Base-by-base conservation (phyloP, 23 tunicate genomes). In the Trididemnum miniatum region DNA sequence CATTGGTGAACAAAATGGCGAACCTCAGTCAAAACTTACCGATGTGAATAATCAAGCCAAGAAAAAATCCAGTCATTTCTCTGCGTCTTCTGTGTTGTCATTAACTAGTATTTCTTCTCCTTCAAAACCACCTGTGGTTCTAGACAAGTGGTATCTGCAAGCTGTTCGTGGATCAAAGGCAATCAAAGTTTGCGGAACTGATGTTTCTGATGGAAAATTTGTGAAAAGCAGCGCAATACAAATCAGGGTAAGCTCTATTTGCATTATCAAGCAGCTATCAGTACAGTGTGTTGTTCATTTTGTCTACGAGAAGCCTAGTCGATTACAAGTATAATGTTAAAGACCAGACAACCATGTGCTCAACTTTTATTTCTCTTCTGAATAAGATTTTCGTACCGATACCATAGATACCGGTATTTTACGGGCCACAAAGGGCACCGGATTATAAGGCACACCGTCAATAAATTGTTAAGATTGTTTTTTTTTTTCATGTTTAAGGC, bases 101-200 rank as follows among this genome's bases (percentile, higher is more conserved):
- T 67, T 24, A 67, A 31, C 12, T 38, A 67, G 38, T 37, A 7
- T 37, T 40, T 80, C 84, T 80, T 9, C 76, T 31, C 35, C 62
- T 5, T 1, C 60, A 2, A 80, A 80, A 31, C 31, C 62, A 22
- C 72, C 76, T 24, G 38, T 80, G 0, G 63, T 25, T 35, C 37
- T 80, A 29, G 28, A 36, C 9, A 40, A 64, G n/a, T 80, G 84
- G 84, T 80, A 35, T 30, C 31, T 80, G 65, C 71, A 80, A 20
- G 76, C 84, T 35, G 75, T 65, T 40, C 76, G 20, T 35, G 84
- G 84, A 20, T 44, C 35, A 0, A 35, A 65, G n/a, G 75, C 84
- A 35, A 80, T 80, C 0, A 80, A 80, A 80, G 76, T 80, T 23
- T 65, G 71, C 35, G 84, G 84, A 20, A 74, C 79, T 5, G 32